Percentiles rank a stretch among this genome's conserved stretches.
phyloP scores from a whole-genome alignment of 2,888 invertebrate species.

The Frankliniella fusca region DNA sequence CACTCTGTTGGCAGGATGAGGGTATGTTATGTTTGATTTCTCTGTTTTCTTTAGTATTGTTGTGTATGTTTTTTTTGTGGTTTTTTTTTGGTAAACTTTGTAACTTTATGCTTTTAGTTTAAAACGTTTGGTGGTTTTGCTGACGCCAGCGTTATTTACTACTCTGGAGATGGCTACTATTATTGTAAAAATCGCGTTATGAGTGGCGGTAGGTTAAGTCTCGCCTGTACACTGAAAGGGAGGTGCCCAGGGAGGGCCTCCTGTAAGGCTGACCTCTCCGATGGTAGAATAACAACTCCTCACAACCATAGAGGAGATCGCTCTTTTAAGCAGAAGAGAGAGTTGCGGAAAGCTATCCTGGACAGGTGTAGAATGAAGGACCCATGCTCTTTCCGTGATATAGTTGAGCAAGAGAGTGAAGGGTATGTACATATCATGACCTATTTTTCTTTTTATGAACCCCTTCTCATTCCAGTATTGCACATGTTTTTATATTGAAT shows the following conservation, averaged over 20 bases:
- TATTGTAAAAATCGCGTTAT: background rate
- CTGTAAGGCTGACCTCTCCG: background rate
- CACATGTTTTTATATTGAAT: background rate
- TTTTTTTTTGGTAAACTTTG: too few species aligned
- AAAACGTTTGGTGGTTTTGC: background rate
- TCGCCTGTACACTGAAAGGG: background rate
- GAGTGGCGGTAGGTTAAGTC: background rate
- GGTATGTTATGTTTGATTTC: too few species aligned
- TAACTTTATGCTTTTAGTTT: background rate
- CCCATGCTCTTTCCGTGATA: background rate
- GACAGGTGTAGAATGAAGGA: background rate
- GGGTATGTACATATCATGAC: background rate
- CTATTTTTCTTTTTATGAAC: too few species aligned
- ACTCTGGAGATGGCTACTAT: background rate
- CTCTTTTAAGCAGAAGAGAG: background rate
- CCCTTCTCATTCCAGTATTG: too few species aligned
- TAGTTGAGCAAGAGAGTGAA: background rate
- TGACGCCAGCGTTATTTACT: background rate
- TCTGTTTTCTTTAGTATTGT: too few species aligned
- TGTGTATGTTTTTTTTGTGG: too few species aligned
- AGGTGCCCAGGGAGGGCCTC: background rate
- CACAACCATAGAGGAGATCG: background rate
- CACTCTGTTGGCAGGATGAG: too few species aligned
- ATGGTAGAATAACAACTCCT: background rate
- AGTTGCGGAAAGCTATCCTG: background rate